A percentile compares a stretch with the other conserved stretches of the same genome.
Conservation (phyloP, 2,888 invertebrate genomes). For the Mimumesa dahlbomi region DNA sequence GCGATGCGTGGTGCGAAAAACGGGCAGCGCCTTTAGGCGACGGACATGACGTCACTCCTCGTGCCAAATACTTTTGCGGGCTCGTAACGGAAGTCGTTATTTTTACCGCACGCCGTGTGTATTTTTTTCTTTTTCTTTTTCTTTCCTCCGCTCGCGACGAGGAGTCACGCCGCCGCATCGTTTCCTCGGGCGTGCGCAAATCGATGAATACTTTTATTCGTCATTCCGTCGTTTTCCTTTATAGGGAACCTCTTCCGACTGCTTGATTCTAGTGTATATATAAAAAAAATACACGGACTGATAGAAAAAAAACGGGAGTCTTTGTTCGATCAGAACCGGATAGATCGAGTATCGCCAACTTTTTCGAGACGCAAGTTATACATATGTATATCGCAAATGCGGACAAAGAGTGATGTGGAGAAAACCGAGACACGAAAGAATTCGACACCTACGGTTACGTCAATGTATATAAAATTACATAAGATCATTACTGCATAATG, state of each 20-base stretch:
- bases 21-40: conserved; percentile 45
- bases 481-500: conserved; percentile 6
- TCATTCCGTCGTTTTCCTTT: too few species aligned
- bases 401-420: too few species aligned
- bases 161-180: conserved; percentile 24
- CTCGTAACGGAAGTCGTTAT: conserved; percentile 63
- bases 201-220: conserved; percentile 40
- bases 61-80: conserved; percentile 60
- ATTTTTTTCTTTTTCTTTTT: too few species aligned
- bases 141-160: conserved; percentile 15
- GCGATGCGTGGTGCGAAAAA: conserved; percentile 20
- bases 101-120: conserved; percentile 49
- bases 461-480: background rate
- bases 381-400: too few species aligned
- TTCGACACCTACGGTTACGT: background rate
- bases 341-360: too few species aligned
- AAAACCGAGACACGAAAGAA: too few species aligned
- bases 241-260: too few species aligned
- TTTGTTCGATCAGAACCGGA: too few species aligned
- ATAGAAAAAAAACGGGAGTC: too few species aligned
- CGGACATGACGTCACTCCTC: conserved; percentile 62
- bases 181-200: conserved; percentile 19
- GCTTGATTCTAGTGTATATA: too few species aligned
- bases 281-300: too few species aligned
- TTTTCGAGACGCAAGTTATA: too few species aligned